Conservation (phyloP, 1,140 invertebrate species). For the Chelonus insularis region DNA sequence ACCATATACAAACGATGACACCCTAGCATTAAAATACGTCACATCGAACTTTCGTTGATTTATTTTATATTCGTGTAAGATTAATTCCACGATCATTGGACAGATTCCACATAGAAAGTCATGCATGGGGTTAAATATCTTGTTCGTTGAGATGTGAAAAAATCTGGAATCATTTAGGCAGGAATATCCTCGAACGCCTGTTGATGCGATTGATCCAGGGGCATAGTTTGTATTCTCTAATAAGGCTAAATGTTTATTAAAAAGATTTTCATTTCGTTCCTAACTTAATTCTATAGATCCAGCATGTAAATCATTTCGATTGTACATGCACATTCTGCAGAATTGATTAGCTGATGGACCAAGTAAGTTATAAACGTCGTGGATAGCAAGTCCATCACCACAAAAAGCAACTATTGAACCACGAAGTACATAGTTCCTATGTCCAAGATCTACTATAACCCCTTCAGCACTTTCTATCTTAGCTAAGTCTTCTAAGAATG, state of each 20-base stretch:
- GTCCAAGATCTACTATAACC: background rate
- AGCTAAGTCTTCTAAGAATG: conserved; percentile 16
- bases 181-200: conserved; percentile 29
- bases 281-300: too few species aligned
- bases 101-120: conserved; percentile 33
- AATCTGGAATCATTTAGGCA: conserved; percentile 29
- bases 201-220: conserved; percentile 14
- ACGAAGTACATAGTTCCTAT: background rate
- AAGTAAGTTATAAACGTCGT: too few species aligned
- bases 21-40: conserved; percentile 30
- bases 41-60: conserved; percentile 21
- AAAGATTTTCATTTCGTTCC: too few species aligned
- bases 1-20: conserved; percentile 33
- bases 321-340: too few species aligned
- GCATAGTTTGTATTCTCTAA: conserved; percentile 10
- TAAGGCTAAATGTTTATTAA: too few species aligned
- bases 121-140: conserved; percentile 34
- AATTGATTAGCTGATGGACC: too few species aligned
- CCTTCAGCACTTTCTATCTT: conserved; percentile 18
- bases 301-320: too few species aligned
- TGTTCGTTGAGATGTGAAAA: conserved; percentile 32
- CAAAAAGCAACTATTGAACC: background rate
- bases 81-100: conserved; percentile 28
- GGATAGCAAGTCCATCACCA: too few species aligned
- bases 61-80: conserved; percentile 22